Evolutionary conservation across 2,888 invertebrate genomes (phyloP).

Genomic region (Cataglyphis livida): DNA sequence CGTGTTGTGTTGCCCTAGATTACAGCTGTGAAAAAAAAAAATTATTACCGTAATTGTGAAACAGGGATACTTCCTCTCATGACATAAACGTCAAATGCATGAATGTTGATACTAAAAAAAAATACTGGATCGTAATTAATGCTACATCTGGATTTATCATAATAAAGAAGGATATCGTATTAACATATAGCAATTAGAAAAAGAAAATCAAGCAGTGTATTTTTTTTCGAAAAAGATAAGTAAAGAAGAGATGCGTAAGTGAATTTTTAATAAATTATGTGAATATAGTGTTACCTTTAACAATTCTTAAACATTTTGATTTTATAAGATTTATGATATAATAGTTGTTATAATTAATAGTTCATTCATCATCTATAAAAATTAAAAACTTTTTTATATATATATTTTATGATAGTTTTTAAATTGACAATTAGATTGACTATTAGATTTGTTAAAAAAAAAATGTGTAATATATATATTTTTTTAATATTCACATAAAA

Average conservation of each 20-base stretch:
- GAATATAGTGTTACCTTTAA: background rate
- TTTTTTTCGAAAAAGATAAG: too few relatives aligned
- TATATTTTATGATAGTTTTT: background rate
- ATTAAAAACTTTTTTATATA: background rate
- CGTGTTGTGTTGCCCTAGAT: background rate
- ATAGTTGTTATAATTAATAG: background rate
- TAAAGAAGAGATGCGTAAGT: too few relatives aligned
- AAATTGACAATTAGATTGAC: background rate
- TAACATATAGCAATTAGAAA: too few relatives aligned
- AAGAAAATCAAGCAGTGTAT: too few relatives aligned
- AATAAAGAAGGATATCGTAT: background rate
- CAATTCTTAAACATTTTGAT: background rate
- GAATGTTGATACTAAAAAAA: background rate
- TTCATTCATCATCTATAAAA: background rate
- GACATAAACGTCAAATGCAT: background rate
- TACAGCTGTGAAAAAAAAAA: background rate
- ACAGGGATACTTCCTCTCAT: background rate
- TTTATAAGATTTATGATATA: background rate
- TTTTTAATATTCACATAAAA: background rate
- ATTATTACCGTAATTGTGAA: background rate
- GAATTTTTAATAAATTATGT: too few relatives aligned
- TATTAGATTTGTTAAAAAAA: background rate
- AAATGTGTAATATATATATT: background rate
- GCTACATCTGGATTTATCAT: background rate
- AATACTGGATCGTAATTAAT: background rate